Evolutionary conservation across 2,888 invertebrate genomes (phyloP).

Genomic region (Agrotis ipsilon): DNA sequence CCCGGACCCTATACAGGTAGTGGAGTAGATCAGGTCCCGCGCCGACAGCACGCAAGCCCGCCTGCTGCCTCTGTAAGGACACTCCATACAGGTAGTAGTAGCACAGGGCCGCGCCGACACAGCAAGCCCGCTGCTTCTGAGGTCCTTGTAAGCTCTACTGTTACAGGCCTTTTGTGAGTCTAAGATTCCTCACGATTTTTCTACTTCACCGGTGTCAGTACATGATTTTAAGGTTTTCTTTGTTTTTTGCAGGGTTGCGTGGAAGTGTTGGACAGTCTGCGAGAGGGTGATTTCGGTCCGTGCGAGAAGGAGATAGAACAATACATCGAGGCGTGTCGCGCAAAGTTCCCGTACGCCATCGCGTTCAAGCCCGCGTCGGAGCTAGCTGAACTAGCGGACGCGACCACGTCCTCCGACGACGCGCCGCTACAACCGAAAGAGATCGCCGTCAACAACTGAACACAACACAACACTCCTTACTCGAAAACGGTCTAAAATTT

Average conservation of each 20-base stretch:
- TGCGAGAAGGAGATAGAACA: slow-evolving; percentile 93
- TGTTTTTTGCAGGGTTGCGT: slow-evolving; percentile 94
- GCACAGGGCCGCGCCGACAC: too few species aligned
- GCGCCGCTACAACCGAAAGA: slow-evolving; percentile 75
- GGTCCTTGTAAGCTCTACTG: too few species aligned
- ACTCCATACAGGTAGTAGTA: too few species aligned
- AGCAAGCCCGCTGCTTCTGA: too few species aligned
- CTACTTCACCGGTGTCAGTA: too few species aligned
- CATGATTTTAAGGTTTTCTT: neutral
- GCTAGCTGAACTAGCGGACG: slow-evolving; percentile 71
- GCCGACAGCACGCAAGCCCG: too few species aligned
- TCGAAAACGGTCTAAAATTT: slow-evolving; percentile 61
- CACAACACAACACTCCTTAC: slow-evolving; percentile 18
- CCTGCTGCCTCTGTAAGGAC: too few species aligned
- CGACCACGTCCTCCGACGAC: slow-evolving; percentile 58
- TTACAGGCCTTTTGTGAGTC: too few species aligned
- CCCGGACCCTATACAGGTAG: too few species aligned
- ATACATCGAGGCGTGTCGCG: slow-evolving; percentile 94
- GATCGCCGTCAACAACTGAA: slow-evolving; percentile 77
- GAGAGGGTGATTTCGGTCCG: slow-evolving; percentile 95
- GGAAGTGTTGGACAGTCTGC: slow-evolving; percentile 94
- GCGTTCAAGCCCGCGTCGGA: slow-evolving; percentile 91
- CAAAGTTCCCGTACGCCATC: slow-evolving; percentile 95
- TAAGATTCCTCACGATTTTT: too few species aligned
- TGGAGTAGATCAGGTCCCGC: too few species aligned